phyloP scores from a whole-genome alignment of 2,888 invertebrate species.

The Aleiodes alternator region DNA sequence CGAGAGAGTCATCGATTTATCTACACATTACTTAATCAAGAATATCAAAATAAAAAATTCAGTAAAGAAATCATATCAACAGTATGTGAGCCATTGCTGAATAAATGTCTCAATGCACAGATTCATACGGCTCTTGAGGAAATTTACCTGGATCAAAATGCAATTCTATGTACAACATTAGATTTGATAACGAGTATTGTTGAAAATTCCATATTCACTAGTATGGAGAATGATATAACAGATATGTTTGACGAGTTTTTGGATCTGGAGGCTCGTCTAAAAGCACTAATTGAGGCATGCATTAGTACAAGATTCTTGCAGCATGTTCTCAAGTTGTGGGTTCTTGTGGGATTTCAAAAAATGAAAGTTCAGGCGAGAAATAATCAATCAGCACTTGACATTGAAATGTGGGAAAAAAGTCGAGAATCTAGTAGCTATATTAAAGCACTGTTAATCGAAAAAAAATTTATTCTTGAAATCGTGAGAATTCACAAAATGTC shows the following conservation, averaged over 20 bases:
- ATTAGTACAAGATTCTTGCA: slow-evolving; percentile 73
- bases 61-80: slow-evolving; percentile 78
- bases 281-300: slow-evolving; percentile 69
- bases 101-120: slow-evolving; percentile 76
- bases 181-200: slow-evolving; percentile 68
- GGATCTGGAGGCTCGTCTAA: slow-evolving; percentile 67
- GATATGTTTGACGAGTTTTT: slow-evolving; percentile 65
- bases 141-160: slow-evolving; percentile 75
- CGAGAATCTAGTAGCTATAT: slow-evolving; percentile 71
- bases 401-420: slow-evolving; percentile 67
- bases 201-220: slow-evolving; percentile 67
- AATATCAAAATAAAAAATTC: slow-evolving; percentile 69
- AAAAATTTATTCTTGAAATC: slow-evolving; percentile 70
- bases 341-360: slow-evolving; percentile 74
- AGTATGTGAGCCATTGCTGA: slow-evolving; percentile 79
- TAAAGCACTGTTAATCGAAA: slow-evolving; percentile 69
- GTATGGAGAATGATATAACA: slow-evolving; percentile 66
- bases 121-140: slow-evolving; percentile 66
- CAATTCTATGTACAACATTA: slow-evolving; percentile 66
- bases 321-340: slow-evolving; percentile 76
- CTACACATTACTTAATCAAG: slow-evolving; percentile 65
- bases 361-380: slow-evolving; percentile 60
- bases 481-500: slow-evolving; percentile 72
- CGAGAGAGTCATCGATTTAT: slow-evolving; percentile 82
- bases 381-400: slow-evolving; percentile 54